Base-by-base conservation (phyloP, 2,888 invertebrate species). In the Thymelicus sylvestris region DNA sequence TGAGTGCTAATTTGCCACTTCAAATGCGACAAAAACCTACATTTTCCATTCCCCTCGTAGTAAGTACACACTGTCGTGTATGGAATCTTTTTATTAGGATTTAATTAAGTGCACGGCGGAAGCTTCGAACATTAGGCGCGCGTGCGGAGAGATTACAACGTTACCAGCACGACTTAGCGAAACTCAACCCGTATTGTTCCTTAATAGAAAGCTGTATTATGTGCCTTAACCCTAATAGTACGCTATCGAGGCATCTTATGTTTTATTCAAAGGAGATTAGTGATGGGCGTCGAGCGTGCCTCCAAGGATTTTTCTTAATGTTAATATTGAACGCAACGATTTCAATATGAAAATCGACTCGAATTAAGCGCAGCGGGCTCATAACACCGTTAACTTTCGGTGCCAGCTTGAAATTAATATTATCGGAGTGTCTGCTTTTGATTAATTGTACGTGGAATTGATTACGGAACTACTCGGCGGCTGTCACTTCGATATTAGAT, bases 261-360 rank as follows among this genome's bases (percentile, higher is more conserved):
- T 92, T 85, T 93, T 92, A 93, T 93, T 93, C 92, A 93, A 81
- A 80, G 77, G 86, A 89, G 89, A 92, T 93, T 91, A 92, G 84
- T 78, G 82, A 79, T 78, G 84, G 83, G 83, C 77, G 85, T 78
- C 79, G 76, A 83, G 86, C 86, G 85, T 83, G 83, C 85, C 80
- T 76, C 71, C 78, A 76, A 85, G 82, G 85, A 86, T 87, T 88
- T 89, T 89, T 90, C 84, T 82, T 84, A 86, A 85, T 82, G 83
- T 82, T 84, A 83, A 86, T 86, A 85, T 83, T 81, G 74, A 77
- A 79, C 74, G 77, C 79, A 83, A 79, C 81, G 75, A 84, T 83
- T 85, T 82, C 79, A 81, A 85, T 83, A 84, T 80, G 75, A 76
- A 76, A 74, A 62, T 70, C 69, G 65, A 62, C 67, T 78, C 67